phyloP scores from a whole-genome alignment of 2,797 vertebrate genomes.

The Denticeps clupeoides region DNA sequence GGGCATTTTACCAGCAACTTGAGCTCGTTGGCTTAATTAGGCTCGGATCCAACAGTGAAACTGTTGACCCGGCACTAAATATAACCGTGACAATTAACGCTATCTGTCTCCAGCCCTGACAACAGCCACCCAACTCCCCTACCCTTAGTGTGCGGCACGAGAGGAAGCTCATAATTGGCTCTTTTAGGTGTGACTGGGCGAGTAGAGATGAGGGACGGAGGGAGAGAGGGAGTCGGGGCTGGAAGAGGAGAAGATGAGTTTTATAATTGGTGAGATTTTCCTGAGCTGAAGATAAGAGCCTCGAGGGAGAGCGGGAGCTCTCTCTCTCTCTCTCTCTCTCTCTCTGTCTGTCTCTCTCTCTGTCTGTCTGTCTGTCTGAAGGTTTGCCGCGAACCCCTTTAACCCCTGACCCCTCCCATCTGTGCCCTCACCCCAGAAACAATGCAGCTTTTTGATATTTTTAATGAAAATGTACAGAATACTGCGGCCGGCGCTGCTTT shows the following conservation, averaged over 20 bases:
- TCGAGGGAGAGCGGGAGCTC: slow-evolving; percentile 44
- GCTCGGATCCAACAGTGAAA: slow-evolving; percentile 35
- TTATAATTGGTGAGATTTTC: slow-evolving; percentile 71
- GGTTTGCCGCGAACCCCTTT: not conserved
- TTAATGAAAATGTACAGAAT: slow-evolving; percentile 20
- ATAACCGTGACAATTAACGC: slow-evolving; percentile 43
- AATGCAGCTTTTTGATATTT: slow-evolving; percentile 14
- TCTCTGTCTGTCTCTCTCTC: not conserved
- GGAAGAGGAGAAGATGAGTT: slow-evolving; percentile 51
- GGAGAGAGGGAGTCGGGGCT: slow-evolving; percentile 13
- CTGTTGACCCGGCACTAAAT: slow-evolving; percentile 46
- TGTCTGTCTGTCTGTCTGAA: not conserved
- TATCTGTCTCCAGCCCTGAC: slow-evolving; percentile 33
- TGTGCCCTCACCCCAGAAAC: slow-evolving; percentile 8
- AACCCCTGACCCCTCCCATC: not conserved
- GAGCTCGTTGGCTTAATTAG: slow-evolving; percentile 37
- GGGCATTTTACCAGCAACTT: slow-evolving; percentile 28
- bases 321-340: not conserved
- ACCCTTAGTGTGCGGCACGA: too few species aligned
- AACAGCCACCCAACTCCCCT: slow-evolving; percentile 13
- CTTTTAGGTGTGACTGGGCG: slow-evolving; percentile 58
- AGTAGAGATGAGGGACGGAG: slow-evolving; percentile 34
- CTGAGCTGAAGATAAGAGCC: slow-evolving; percentile 61
- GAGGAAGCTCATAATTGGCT: slow-evolving; percentile 62
- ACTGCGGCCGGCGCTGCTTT: too few species aligned